phyloP scores from a whole-genome alignment of 2,113 vertebrate species.

The Dicrurus megarhynchus region DNA sequence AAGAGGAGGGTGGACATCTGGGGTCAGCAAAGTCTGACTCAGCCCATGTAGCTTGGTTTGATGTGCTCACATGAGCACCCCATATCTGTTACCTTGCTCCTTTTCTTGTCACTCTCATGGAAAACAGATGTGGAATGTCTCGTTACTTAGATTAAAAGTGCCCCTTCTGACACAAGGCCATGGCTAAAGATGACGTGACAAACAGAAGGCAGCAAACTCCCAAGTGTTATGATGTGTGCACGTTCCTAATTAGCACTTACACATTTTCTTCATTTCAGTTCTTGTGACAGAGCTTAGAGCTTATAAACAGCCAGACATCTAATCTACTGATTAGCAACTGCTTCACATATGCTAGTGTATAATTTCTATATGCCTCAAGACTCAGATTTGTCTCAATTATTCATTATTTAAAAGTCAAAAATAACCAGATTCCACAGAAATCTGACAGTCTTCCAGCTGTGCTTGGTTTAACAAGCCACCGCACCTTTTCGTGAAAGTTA shows the following conservation, averaged over 20 bases:
- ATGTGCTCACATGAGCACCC: neutral
- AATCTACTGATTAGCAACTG: neutral
- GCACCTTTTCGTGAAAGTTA: neutral
- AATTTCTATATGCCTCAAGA: neutral
- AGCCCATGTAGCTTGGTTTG: neutral
- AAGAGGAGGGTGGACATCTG: neutral
- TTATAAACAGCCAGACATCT: neutral
- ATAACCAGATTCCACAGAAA: neutral
- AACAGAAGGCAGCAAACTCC: neutral
- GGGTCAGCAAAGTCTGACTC: neutral
- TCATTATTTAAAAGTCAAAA: neutral
- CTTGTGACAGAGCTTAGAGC: neutral
- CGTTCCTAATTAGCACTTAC: neutral
- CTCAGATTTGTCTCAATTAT: neutral
- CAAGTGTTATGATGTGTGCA: neutral
- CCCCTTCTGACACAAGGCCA: neutral
- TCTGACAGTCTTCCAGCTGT: neutral
- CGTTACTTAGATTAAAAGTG: neutral
- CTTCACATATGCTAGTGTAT: neutral
- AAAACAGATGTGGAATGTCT: conserved; percentile 3
- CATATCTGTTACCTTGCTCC: neutral
- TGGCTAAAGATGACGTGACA: neutral
- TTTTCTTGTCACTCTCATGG: neutral
- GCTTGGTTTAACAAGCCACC: neutral
- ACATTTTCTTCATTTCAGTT: neutral